Evolutionary conservation across 2,113 vertebrate genomes (phyloP).

Genomic region (Heterotilapia buettikoferi): DNA sequence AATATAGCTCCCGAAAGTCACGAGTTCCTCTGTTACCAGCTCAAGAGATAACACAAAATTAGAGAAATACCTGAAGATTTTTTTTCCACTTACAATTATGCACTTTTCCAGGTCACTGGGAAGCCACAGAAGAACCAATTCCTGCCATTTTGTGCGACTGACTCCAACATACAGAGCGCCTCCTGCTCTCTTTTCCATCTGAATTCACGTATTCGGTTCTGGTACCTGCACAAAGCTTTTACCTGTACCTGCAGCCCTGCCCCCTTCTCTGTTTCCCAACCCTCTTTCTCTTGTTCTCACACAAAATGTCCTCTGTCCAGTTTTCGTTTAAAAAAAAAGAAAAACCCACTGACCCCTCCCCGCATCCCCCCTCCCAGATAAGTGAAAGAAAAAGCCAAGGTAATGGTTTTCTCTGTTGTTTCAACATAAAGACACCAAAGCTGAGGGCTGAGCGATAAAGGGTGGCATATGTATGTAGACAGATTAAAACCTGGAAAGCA

Average conservation of each 20-base stretch:
- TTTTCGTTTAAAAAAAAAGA: slow-evolving; percentile 3
- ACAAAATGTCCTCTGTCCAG: slow-evolving; percentile 58
- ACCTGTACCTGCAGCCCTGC: slow-evolving; percentile 28
- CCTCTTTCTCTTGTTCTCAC: neutral
- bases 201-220: neutral
- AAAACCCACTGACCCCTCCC: neutral
- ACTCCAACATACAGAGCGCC: neutral
- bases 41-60: neutral
- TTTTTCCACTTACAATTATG: slow-evolving; percentile 22
- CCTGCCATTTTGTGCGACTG: neutral
- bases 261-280: neutral
- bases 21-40: neutral
- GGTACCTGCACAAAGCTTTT: slow-evolving; percentile 32
- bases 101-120: neutral
- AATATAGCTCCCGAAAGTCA: neutral
- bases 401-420: slow-evolving; percentile 5
- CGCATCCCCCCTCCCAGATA: neutral
- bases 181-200: neutral
- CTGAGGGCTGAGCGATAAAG: neutral
- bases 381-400: neutral
- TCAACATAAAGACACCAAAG: neutral
- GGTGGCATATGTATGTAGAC: neutral
- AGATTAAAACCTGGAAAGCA: neutral
- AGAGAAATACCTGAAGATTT: neutral
- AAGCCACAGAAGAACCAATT: neutral